phyloP scores from a whole-genome alignment of 1,140 invertebrate species.

The Anadara kagoshimensis region DNA sequence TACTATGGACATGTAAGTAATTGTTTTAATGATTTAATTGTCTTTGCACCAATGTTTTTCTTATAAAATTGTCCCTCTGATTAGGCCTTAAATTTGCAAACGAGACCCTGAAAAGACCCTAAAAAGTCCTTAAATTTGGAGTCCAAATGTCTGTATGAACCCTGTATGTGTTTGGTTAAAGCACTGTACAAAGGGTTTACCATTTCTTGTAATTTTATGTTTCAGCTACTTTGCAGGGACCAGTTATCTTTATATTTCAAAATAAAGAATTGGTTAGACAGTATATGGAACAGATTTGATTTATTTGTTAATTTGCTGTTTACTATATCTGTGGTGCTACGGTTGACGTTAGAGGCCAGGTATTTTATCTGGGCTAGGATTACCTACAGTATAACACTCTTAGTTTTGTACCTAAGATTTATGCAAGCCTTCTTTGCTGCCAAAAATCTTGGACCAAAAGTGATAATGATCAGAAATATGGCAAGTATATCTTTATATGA shows the following conservation, averaged over 20 bases:
- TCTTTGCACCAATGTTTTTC: no score
- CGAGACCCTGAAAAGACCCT: no score
- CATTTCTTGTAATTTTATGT: neutral
- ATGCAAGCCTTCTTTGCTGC: constrained; percentile 69
- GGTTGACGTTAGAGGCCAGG: constrained; percentile 47
- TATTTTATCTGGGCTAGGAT: constrained; percentile 57
- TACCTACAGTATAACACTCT: constrained; percentile 62
- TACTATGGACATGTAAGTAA: no score
- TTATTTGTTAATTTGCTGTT: constrained; percentile 63
- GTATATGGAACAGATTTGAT: constrained; percentile 70
- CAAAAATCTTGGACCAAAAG: constrained; percentile 71
- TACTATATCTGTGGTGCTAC: constrained; percentile 59
- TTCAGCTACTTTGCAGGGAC: constrained; percentile 57
- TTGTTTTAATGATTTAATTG: no score
- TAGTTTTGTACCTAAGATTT: constrained; percentile 63
- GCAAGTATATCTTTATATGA: constrained; percentile 44
- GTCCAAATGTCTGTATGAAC: no score
- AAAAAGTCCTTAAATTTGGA: no score
- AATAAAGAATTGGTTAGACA: constrained; percentile 59
- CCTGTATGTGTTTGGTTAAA: no score
- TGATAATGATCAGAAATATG: constrained; percentile 73
- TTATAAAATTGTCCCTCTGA: no score
- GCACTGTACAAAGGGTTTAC: no score
- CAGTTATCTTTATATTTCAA: constrained; percentile 59
- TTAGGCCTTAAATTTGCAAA: no score